Conservation (phyloP, 2,888 invertebrate genomes). For the Phyllotreta cruciferae region DNA sequence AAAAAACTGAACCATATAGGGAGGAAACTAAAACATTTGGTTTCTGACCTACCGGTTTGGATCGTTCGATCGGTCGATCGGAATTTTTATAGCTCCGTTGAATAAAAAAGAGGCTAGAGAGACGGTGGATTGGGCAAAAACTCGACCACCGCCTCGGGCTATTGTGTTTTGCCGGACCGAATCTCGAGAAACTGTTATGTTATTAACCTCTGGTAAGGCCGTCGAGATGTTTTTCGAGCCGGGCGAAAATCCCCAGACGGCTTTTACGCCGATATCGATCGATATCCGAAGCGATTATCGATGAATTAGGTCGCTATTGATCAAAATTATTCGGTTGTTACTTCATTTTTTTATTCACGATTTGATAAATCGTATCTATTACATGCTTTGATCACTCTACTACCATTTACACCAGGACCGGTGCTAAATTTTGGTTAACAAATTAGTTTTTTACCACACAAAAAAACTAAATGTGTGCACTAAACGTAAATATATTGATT, state of each 20-base stretch:
- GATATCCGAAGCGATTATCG: conserved; percentile 9
- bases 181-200: conserved; percentile 32
- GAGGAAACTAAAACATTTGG: no score
- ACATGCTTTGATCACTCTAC: conserved; percentile 13
- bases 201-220: conserved; percentile 32
- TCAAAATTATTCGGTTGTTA: conserved; percentile 21
- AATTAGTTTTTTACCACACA: no score
- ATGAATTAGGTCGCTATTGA: conserved; percentile 18
- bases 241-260: conserved; percentile 5
- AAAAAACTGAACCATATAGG: no score
- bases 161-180: conserved; percentile 31
- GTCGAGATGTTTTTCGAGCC: conserved; percentile 10
- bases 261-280: conserved; percentile 6
- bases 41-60: no score
- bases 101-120: not conserved
- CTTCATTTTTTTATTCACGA: not conserved
- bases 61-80: no score
- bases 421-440: no score
- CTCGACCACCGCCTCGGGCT: conserved; percentile 24
- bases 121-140: conserved; percentile 11
- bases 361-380: conserved; percentile 25
- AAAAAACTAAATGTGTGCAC: no score
- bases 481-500: no score
- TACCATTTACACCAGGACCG: conserved; percentile 10
- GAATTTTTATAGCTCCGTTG: no score